Evolutionary conservation across 2,888 invertebrate species (phyloP).

Genomic region (Tanytarsus gracilentus): DNA sequence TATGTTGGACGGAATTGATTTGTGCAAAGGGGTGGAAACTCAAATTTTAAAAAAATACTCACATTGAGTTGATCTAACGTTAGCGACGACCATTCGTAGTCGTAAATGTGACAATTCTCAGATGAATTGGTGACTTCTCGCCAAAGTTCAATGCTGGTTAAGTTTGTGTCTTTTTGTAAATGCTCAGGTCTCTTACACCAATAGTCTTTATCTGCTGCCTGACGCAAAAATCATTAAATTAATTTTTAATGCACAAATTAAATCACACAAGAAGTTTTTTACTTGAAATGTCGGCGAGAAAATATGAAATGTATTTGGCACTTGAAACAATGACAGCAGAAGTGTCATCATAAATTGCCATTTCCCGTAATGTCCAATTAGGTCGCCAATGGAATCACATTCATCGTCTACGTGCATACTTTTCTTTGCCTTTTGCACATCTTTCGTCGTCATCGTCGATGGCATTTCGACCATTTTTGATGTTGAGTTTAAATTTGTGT

Average conservation of each 20-base stretch:
- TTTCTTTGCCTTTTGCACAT: neutral
- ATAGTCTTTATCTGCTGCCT: constrained; percentile 55
- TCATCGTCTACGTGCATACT: constrained; percentile 42
- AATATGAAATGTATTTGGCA: constrained; percentile 74
- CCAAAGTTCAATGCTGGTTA: constrained; percentile 52
- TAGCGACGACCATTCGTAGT: constrained; percentile 42
- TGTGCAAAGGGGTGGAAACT: too few species aligned
- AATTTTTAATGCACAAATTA: too few species aligned
- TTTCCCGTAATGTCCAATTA: constrained; percentile 65
- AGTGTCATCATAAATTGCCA: constrained; percentile 70
- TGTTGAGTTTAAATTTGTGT: constrained; percentile 10
- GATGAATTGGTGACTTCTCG: constrained; percentile 56
- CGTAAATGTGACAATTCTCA: constrained; percentile 50
- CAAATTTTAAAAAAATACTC: too few species aligned
- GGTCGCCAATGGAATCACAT: constrained; percentile 55
- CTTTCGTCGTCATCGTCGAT: neutral
- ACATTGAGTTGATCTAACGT: constrained; percentile 39
- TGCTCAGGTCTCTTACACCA: constrained; percentile 60
- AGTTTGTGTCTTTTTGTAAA: constrained; percentile 37
- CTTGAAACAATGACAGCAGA: constrained; percentile 63
- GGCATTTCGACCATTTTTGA: constrained; percentile 4
- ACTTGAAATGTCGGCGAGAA: constrained; percentile 66
- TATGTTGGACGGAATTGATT: too few species aligned
- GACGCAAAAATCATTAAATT: too few species aligned
- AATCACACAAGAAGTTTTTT: too few species aligned